Evolutionary conservation across 2,113 vertebrate species (phyloP), one percentile per base, ranked within the genome.

Genomic region (Leucopsar rothschildi): DNA sequence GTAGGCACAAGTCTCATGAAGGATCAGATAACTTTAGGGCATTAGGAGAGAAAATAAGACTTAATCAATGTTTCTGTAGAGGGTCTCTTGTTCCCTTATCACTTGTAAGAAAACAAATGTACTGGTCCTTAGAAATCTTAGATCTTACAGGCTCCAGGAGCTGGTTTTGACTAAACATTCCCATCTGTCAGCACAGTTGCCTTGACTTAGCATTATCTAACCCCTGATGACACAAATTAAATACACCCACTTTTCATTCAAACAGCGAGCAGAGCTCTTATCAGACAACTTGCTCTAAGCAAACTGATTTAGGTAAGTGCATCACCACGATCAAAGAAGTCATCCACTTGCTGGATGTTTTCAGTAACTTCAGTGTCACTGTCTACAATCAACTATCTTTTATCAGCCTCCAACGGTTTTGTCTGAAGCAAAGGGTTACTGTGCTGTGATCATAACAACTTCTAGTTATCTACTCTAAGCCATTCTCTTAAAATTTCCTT

Each of bases 141-240:
- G 88, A 92, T 77, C 78, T 89, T 52, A 50, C 14, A 94, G 60
- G 47, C 77, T 94, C 80, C 81, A 84, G 42, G 61, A 92, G 59
- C 49, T 70, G 84, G 47, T 52, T 50, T 59, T 91, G 86, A 95
- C 87, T 78, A 92, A 94, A 47, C 69, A 88, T 82, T 95, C 84
- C 86, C 70, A 89, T 82, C 75, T 93, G 85, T 82, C 68, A 81
- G 76, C 61, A 86, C 53, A 91, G 72, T 70, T 9, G 7, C 92
- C 78, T 82, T 88, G 78, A 94, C 77, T 90, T 84, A 82, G 55
- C 72, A 60, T 82, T 83, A 95, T 88, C 96, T 95, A 94, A 91
- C 90, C 84, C 82, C 61, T 79, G 63, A 88, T 92, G 83, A 86
- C 65, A 96, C 72, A 82, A 94, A 86, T 86, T 93, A 95, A 96